Conservation (phyloP, 1,140 invertebrate species). For the Ceratina calcarata region DNA sequence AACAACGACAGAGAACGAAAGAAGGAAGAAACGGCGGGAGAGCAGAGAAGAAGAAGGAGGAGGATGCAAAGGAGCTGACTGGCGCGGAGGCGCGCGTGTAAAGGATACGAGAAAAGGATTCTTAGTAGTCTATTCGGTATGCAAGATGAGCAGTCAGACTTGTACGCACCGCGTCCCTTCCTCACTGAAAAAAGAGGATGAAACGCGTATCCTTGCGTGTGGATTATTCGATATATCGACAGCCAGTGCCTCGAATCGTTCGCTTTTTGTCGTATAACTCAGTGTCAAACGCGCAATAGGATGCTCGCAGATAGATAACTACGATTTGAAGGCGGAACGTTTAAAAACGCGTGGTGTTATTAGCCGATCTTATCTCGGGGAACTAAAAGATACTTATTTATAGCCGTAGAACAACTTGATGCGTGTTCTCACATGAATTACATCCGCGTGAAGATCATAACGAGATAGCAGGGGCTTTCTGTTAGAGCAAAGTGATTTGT, state of each 20-base stretch:
- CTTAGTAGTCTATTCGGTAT: slow-evolving; percentile 71
- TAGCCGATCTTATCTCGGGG: slow-evolving; percentile 36
- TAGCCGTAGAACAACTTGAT: slow-evolving; percentile 23
- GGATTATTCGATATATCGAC: slow-evolving; percentile 48
- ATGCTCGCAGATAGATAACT: slow-evolving; percentile 14
- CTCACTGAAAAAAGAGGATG: slow-evolving; percentile 33
- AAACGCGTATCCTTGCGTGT: slow-evolving; percentile 55
- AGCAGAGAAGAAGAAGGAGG: slow-evolving; percentile 16
- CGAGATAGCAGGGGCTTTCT: slow-evolving; percentile 24
- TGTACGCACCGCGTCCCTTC: slow-evolving; percentile 62
- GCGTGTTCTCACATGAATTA: slow-evolving; percentile 53
- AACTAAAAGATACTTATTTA: slow-evolving; percentile 45
- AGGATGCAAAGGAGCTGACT: slow-evolving; percentile 21
- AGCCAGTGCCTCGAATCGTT: slow-evolving; percentile 25
- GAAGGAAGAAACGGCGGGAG: slow-evolving; percentile 52
- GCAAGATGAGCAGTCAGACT: slow-evolving; percentile 64
- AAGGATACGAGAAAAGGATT: slow-evolving; percentile 68
- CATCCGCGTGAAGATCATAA: slow-evolving; percentile 42
- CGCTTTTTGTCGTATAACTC: slow-evolving; percentile 8
- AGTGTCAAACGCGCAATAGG: background rate
- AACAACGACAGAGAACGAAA: slow-evolving; percentile 59
- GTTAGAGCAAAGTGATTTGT: slow-evolving; percentile 36
- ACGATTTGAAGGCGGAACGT: slow-evolving; percentile 28
- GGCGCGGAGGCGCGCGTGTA: slow-evolving; percentile 53
- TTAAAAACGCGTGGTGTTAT: slow-evolving; percentile 36